Conservation (phyloP, 2,113 vertebrate genomes). For the Fregata magnificens region DNA sequence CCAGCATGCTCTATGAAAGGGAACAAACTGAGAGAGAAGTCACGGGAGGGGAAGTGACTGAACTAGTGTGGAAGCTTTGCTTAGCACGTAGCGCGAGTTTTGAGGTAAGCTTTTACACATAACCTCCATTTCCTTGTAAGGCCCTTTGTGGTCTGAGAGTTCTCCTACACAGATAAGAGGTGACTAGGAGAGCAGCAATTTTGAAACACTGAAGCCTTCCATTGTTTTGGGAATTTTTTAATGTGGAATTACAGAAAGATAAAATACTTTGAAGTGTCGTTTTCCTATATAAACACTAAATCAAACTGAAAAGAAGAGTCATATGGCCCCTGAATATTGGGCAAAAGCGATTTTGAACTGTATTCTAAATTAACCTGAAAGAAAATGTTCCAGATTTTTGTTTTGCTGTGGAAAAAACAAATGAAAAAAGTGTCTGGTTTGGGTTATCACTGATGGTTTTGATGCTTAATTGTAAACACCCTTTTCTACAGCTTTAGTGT, state of each 20-base stretch:
- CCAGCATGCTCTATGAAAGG: constrained; percentile 56
- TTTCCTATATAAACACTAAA: background rate
- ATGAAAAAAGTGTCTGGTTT: background rate
- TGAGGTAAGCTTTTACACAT: constrained; percentile 43
- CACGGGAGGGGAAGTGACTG: background rate
- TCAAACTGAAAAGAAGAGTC: background rate
- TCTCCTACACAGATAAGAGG: background rate
- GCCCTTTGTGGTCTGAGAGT: background rate
- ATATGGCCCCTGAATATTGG: background rate
- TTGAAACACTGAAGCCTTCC: background rate
- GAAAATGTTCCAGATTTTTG: background rate
- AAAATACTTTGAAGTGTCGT: background rate
- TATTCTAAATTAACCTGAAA: background rate
- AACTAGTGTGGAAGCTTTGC: constrained; percentile 57
- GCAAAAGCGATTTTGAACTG: background rate
- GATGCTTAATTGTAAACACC: background rate
- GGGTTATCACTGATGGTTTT: background rate
- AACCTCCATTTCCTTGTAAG: background rate
- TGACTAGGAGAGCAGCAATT: background rate
- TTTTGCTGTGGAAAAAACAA: background rate
- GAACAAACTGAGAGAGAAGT: background rate
- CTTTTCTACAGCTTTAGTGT: background rate
- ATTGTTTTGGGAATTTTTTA: background rate
- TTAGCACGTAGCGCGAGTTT: constrained; percentile 20
- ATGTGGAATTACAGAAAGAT: background rate